phyloP scores from a whole-genome alignment of 2,113 vertebrate species.

The Pycnonotus jocosus region DNA sequence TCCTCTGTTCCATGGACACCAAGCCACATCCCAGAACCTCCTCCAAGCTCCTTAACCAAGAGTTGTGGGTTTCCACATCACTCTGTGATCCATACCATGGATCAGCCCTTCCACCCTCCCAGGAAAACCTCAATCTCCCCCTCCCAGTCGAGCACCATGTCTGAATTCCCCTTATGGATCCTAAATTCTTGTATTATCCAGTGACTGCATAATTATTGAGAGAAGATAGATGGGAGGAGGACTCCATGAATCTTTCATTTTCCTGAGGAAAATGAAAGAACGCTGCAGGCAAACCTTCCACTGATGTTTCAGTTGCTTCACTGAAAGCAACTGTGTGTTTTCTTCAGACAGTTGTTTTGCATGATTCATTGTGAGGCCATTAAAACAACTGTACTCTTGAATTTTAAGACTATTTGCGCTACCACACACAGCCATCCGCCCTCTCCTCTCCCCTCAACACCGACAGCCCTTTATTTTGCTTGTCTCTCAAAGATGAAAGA shows the following conservation, averaged over 20 bases:
- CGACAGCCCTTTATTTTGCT: not conserved
- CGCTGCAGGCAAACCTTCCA: constrained; percentile 30
- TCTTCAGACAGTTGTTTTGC: constrained; percentile 1
- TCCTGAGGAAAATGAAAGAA: not conserved
- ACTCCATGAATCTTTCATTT: not conserved
- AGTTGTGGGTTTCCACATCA: not conserved
- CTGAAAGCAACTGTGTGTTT: constrained; percentile 23
- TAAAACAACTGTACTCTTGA: not conserved
- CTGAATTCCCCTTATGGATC: not conserved
- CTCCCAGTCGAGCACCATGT: not conserved
- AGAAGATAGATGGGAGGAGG: not conserved
- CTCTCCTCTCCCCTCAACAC: not conserved
- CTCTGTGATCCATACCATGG: rapidly evolving
- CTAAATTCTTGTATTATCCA: not conserved
- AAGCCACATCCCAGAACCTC: not conserved
- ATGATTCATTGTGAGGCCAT: constrained; percentile 17
- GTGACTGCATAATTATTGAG: not conserved
- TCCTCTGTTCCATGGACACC: not conserved
- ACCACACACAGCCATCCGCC: not conserved
- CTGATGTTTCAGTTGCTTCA: constrained; percentile 4
- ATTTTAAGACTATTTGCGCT: not conserved
- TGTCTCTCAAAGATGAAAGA: not conserved
- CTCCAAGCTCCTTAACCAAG: not conserved
- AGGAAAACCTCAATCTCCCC: not conserved
- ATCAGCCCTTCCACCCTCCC: not conserved